Conservation (phyloP, 2,888 invertebrate genomes). For the Eledone cirrhosa region DNA sequence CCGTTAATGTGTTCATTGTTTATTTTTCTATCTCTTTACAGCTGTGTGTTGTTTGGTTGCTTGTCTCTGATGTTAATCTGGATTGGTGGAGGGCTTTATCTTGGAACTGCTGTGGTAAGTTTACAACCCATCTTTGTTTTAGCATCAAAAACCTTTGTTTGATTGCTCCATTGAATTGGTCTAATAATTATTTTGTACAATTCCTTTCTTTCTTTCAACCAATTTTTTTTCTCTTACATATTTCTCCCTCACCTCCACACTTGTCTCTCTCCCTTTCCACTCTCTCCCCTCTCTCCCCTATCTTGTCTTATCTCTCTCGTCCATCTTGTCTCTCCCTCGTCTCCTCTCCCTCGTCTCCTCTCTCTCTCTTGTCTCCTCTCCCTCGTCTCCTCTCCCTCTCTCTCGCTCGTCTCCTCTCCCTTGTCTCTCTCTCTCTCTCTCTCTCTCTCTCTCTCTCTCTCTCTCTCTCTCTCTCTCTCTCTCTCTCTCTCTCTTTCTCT, state of each 20-base stretch:
- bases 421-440: not conserved
- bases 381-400: not conserved
- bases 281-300: too few species aligned
- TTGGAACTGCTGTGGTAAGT: constrained; percentile 81
- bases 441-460: not conserved
- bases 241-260: too few species aligned
- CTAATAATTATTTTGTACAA: too few species aligned
- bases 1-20: too few species aligned
- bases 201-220: too few species aligned
- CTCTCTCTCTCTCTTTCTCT: too few species aligned
- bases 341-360: not conserved
- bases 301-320: too few species aligned
- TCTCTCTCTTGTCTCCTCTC: not conserved
- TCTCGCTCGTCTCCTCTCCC: not conserved
- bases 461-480: not conserved
- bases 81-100: constrained; percentile 86
- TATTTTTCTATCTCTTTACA: constrained; percentile 33
- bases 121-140: not conserved
- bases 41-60: constrained; percentile 62
- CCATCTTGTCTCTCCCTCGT: too few species aligned
- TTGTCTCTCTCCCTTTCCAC: too few species aligned
- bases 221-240: too few species aligned
- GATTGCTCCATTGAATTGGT: too few species aligned
- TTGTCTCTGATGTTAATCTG: constrained; percentile 89
- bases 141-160: not conserved